Evolutionary conservation across 2,797 vertebrate genomes (phyloP).

Genomic region (Sebastolobus alascanus): DNA sequence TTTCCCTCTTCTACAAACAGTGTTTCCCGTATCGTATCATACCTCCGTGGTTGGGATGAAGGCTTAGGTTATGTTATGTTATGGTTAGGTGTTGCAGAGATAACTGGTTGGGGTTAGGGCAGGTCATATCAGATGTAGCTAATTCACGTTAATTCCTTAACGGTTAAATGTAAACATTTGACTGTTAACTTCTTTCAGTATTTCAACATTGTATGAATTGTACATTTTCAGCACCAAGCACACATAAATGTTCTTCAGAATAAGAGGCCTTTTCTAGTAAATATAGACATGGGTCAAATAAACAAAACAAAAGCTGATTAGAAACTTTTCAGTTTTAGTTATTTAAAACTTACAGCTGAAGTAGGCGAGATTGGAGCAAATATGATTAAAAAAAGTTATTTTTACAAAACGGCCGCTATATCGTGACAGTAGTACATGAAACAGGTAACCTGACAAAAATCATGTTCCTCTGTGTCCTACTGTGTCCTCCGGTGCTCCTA

Average conservation of each 20-base stretch:
- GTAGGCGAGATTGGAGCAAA: no score
- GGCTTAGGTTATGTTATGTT: neutral
- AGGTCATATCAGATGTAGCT: neutral
- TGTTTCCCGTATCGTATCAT: neutral
- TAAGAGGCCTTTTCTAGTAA: neutral
- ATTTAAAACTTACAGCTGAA: neutral
- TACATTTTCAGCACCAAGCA: neutral
- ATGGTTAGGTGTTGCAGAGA: neutral
- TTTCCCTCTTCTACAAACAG: neutral
- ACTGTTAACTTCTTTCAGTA: neutral
- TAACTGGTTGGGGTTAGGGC: neutral
- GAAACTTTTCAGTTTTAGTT: neutral
- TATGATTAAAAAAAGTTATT: no score
- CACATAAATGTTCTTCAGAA: neutral
- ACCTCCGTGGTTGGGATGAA: neutral
- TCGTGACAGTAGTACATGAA: no score
- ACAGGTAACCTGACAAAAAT: no score
- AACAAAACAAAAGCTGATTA: constrained; percentile 5
- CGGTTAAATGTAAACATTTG: neutral
- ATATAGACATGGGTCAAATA: neutral
- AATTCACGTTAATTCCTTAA: neutral
- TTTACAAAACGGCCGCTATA: no score
- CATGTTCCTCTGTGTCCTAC: no score
- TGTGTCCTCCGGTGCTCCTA: no score
- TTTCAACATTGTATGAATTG: neutral